These are phyloP conservation scores for Siniperca scherzeri DNA, from an alignment of 2,797 vertebrate species.

Conservation along the genomic window DNA sequence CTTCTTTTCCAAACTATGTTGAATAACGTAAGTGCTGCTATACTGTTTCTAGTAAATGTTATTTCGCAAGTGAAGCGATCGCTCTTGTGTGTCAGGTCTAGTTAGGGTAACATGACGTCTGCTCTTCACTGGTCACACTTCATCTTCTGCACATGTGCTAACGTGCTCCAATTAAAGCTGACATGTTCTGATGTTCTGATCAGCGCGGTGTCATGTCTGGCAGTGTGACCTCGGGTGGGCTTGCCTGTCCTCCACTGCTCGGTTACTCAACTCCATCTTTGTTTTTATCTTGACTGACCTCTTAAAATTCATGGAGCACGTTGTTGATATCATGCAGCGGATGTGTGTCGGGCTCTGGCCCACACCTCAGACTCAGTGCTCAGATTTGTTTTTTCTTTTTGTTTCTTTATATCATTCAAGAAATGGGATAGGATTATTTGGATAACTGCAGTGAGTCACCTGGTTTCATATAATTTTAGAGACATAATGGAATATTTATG, in stretches of 20 bases:
- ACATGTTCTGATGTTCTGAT: constrained; percentile 54
- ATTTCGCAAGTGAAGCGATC: constrained; percentile 11
- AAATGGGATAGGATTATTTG: constrained; percentile 38
- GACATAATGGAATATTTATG: constrained; percentile 62
- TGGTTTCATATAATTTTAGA: constrained; percentile 53
- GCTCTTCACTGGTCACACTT: constrained; percentile 57
- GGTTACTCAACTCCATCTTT: constrained; percentile 12
- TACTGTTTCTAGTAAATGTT: constrained; percentile 30
- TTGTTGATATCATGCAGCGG: constrained; percentile 38
- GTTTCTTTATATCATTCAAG: constrained; percentile 18
- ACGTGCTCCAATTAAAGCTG: constrained; percentile 67
- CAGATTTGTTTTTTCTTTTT: background rate
- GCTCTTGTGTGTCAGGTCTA: constrained; percentile 45
- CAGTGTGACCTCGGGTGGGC: constrained; percentile 39
- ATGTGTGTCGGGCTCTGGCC: constrained; percentile 25
- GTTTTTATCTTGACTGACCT: constrained; percentile 6
- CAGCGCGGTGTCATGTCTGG: constrained; percentile 22
- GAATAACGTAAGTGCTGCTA: constrained; percentile 45
- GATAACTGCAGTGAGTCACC: constrained; percentile 50
- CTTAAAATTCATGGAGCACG: constrained; percentile 36
- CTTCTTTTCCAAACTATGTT: constrained; percentile 19
- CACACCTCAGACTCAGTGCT: constrained; percentile 29
- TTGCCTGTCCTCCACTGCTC: constrained; percentile 24
- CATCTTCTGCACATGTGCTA: constrained; percentile 43
- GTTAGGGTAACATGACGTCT: constrained; percentile 29